A percentile compares a stretch with the other conserved stretches of the same genome.
Evolutionary conservation across 2,113 vertebrate species (phyloP).

Genomic region (Daubentonia madagascariensis): DNA sequence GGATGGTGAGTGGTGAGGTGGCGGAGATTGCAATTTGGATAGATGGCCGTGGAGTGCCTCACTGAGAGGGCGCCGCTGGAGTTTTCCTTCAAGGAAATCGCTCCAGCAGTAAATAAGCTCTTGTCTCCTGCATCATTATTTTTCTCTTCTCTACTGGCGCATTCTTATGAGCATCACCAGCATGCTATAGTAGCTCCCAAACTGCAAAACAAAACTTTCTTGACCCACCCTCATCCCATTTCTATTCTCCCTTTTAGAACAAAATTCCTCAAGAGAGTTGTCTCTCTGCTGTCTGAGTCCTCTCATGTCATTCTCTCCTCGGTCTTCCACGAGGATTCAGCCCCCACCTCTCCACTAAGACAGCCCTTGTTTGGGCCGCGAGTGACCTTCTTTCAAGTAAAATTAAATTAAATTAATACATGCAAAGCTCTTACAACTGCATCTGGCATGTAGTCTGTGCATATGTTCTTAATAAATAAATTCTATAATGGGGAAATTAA

Average conservation of each 20-base stretch:
- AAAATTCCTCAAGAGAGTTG: neutral
- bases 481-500: neutral
- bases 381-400: neutral
- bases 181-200: neutral
- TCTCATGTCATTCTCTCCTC: neutral
- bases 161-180: neutral
- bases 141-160: neutral
- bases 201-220: neutral
- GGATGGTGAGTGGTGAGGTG: neutral
- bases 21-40: neutral
- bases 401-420: conserved; percentile 3
- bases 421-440: neutral
- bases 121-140: neutral
- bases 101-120: neutral
- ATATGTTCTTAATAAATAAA: neutral
- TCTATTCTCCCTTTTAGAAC: conserved; percentile 13
- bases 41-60: neutral
- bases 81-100: neutral
- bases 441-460: neutral
- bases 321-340: neutral
- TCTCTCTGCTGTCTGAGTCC: neutral
- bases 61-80: neutral
- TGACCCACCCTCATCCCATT: neutral
- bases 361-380: neutral
- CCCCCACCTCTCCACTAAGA: neutral